Percentiles rank a stretch among this genome's conserved stretches.
Evolutionary conservation across 1,140 invertebrate genomes (phyloP).

Genomic region (Megalonaias nervosa): DNA sequence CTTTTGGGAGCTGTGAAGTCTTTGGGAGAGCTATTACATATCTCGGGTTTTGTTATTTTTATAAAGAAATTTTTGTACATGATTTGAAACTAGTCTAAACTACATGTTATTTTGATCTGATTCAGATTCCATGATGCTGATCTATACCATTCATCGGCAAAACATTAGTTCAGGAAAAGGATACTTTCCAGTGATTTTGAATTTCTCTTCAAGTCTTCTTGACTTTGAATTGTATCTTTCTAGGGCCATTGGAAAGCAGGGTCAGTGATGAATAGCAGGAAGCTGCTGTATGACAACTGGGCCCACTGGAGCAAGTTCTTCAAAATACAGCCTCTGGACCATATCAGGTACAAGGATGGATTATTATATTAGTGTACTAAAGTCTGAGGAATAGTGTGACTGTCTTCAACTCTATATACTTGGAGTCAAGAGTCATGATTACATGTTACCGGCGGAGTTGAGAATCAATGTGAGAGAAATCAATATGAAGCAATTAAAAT

Average conservation of each 20-base stretch:
- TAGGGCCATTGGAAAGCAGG: slow-evolving; percentile 67
- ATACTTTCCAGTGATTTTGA: background rate
- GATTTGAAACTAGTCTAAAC: no score
- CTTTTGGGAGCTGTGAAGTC: no score
- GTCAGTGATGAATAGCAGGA: slow-evolving; percentile 56
- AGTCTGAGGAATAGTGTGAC: background rate
- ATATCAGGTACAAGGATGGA: slow-evolving; percentile 76
- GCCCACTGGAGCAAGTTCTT: slow-evolving; percentile 88
- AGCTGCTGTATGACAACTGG: slow-evolving; percentile 91
- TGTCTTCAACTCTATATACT: background rate
- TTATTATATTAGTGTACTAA: slow-evolving; percentile 1
- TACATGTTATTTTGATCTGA: no score
- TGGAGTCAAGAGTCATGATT: background rate
- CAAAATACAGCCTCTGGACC: slow-evolving; percentile 91
- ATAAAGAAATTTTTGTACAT: no score
- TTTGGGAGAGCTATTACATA: no score
- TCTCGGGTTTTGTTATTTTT: no score
- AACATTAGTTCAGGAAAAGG: background rate
- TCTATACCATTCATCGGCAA: no score
- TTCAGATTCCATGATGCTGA: no score
- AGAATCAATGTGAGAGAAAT: no score
- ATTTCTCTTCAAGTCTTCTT: background rate
- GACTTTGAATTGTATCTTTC: slow-evolving; percentile 4
- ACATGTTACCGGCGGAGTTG: no score
- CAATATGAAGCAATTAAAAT: no score